Evolutionary conservation across 92 coral and sea anemone genomes (phyloP).

Genomic region (Zoanthus gigantus): DNA sequence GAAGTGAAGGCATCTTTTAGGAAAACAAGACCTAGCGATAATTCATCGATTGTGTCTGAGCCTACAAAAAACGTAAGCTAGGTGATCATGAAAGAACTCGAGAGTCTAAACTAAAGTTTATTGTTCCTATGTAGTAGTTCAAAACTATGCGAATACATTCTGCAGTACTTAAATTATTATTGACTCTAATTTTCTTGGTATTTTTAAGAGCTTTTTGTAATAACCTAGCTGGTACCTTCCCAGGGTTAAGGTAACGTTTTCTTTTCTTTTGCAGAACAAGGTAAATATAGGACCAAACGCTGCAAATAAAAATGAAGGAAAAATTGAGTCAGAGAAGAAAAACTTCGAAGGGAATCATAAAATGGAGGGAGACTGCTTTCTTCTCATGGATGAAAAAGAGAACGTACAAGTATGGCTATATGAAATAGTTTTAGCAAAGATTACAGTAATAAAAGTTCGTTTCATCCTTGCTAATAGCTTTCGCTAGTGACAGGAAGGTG

Average conservation of each 20-base stretch:
- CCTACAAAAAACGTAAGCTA: not conserved
- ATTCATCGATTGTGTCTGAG: not conserved
- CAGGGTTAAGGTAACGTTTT: too few relatives aligned
- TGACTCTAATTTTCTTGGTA: not conserved
- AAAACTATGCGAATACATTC: too few relatives aligned
- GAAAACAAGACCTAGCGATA: not conserved
- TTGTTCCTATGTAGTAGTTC: too few relatives aligned
- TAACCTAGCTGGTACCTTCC: too few relatives aligned
- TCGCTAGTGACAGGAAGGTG: too few relatives aligned
- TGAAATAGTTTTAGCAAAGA: too few relatives aligned
- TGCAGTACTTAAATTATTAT: not conserved
- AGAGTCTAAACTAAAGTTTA: too few relatives aligned
- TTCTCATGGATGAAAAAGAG: conserved; percentile 81
- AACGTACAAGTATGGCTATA: conserved; percentile 66
- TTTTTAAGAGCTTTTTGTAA: not conserved
- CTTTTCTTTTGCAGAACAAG: conserved; percentile 15
- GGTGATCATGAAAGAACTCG: not conserved
- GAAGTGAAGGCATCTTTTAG: not conserved
- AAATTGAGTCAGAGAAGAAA: conserved; percentile 29
- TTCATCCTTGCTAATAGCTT: too few relatives aligned
- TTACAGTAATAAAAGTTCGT: too few relatives aligned
- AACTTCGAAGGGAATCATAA: conserved; percentile 43
- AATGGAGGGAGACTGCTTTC: conserved; percentile 63
- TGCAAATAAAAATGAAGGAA: not conserved
- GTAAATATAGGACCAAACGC: not conserved